Conservation (phyloP, 2,113 vertebrate species). For the Rhea americana region DNA sequence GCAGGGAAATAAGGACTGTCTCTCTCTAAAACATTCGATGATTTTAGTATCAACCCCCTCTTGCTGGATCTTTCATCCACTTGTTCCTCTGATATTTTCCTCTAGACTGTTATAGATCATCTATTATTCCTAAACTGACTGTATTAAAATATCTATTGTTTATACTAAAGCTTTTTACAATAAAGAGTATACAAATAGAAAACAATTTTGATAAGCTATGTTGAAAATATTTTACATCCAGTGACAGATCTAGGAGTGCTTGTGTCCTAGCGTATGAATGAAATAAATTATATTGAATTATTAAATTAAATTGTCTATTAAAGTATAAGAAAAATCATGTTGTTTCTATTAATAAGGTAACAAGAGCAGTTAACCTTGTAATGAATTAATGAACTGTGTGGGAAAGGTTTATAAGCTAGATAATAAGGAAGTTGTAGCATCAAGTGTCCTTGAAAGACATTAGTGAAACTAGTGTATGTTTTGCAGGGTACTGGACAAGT, state of each 20-base stretch:
- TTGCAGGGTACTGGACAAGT: conserved; percentile 5
- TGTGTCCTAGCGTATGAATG: neutral
- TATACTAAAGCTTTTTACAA: neutral
- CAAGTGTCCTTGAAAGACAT: conserved; percentile 22
- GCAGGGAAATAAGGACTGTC: neutral
- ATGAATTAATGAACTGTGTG: conserved; percentile 39
- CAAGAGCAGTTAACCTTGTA: conserved; percentile 47
- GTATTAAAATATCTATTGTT: neutral
- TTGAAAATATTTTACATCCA: conserved; percentile 1
- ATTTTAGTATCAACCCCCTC: neutral
- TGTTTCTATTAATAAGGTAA: conserved; percentile 46
- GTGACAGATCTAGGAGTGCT: neutral
- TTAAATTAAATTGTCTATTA: conserved; percentile 28
- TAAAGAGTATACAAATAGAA: neutral
- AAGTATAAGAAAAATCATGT: conserved; percentile 30
- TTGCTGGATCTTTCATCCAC: neutral
- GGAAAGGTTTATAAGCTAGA: conserved; percentile 29
- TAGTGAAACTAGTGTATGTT: neutral
- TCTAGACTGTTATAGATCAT: neutral
- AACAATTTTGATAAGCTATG: neutral
- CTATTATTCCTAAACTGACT: neutral
- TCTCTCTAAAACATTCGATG: neutral
- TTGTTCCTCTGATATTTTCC: conserved; percentile 8
- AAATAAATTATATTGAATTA: conserved; percentile 25
- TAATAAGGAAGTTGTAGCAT: conserved; percentile 30